Evolutionary conservation across 2,113 vertebrate species (phyloP), one percentile per base, ranked within the genome.

Genomic region (Trinectes maculatus): DNA sequence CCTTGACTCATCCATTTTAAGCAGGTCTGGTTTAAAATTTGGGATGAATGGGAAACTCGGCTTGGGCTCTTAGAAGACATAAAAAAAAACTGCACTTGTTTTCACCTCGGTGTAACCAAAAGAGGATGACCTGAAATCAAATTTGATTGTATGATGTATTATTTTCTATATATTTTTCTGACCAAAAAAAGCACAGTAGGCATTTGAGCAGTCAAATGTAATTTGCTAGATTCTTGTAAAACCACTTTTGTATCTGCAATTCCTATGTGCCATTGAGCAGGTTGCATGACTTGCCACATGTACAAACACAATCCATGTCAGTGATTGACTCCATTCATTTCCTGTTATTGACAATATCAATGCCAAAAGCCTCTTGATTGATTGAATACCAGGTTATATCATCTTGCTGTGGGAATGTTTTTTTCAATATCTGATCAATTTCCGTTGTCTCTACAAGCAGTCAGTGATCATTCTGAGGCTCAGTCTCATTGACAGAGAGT

Each of bases 101-200:
- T 86, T 86, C 71, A 53, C 82, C 74, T 83, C 59, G 48, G 49
- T 83, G 73, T 82, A 62, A 77, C 44, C 67, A 59, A 85, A 68
- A 59, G 68, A 76, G 60, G 73, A 74, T 54, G 77, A 79, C 21
- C 71, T 55, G 57, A 85, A 77, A 76, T 75, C 26, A 16, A 58
- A 70, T 82, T 61, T 84, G 86, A 87, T 84, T 88, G 82, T 87
- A 84, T 74, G 71, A 79, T 79, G 54, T 75, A 28, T 77, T 75
- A 53, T 78, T 81, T 68, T 76, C 13, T 79, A 28, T 65, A 51
- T 47, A 56, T 69, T 10, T 54, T 39, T 65, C 26, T 29, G 19
- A 39, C 42, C 2, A 6, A 39, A 39, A 25, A 11, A 9, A 15
- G 55, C 48, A 73, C 39, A 33, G 48, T 10, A 44, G 61, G 75